Percentiles rank a stretch among this genome's conserved stretches.
Conservation (phyloP, 2,888 invertebrate species). For the Rhingia rostrata region DNA sequence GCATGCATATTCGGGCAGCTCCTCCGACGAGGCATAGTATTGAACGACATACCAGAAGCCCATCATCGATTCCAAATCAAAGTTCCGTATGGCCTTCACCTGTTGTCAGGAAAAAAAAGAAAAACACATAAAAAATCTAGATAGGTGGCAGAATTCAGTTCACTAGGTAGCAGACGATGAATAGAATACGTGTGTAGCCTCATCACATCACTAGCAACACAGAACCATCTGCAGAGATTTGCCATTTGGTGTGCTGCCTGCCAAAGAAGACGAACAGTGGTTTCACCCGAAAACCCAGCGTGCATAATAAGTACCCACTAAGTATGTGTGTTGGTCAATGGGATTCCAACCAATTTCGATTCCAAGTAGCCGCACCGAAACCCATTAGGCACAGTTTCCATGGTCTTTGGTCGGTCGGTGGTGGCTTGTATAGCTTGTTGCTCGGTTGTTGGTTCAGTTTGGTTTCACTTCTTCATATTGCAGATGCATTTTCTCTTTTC, state of each 20-base stretch:
- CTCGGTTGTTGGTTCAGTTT: conserved; percentile 45
- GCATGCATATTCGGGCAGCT: conserved; percentile 92
- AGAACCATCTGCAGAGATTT: conserved; percentile 48
- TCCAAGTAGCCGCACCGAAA: conserved; percentile 28
- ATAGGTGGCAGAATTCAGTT: conserved; percentile 53
- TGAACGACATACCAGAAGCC: conserved; percentile 94
- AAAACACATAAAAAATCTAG: conserved; percentile 5
- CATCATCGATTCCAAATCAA: conserved; percentile 90
- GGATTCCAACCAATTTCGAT: conserved; percentile 44
- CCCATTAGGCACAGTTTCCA: conserved; percentile 64
- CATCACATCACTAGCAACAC: conserved; percentile 27
- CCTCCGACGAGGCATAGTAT: conserved; percentile 94
- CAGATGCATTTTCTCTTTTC: conserved; percentile 74
- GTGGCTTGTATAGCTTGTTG: conserved; percentile 33
- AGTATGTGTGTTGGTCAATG: conserved; percentile 55
- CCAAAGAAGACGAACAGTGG: conserved; percentile 23
- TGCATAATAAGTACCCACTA: conserved; percentile 61
- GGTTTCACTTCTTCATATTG: conserved; percentile 71
- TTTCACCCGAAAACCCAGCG: conserved; percentile 68
- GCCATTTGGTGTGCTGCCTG: not conserved
- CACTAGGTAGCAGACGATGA: conserved; percentile 48
- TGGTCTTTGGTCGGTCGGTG: conserved; percentile 9
- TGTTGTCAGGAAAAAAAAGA: conserved; percentile 69
- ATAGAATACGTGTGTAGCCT: conserved; percentile 46
- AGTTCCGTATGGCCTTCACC: conserved; percentile 91